These are phyloP conservation scores for Crenichthys baileyi DNA, from an alignment of 2,797 vertebrate species.

Conservation along the genomic window DNA sequence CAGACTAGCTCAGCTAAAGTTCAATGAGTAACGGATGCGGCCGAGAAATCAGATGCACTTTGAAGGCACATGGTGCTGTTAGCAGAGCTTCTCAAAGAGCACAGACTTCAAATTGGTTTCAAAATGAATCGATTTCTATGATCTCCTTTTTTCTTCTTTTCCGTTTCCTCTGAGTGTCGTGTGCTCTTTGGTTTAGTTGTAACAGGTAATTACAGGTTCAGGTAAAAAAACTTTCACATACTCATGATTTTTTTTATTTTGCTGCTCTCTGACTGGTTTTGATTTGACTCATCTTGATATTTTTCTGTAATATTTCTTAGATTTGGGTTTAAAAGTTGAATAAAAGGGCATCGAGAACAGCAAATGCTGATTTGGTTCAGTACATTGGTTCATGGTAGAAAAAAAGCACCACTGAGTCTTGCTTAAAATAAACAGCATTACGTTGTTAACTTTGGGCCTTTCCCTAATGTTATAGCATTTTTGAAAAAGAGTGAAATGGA, in stretches of 20 bases:
- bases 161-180: too few species aligned
- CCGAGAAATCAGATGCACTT: background rate
- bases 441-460: background rate
- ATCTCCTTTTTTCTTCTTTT: too few species aligned
- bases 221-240: background rate
- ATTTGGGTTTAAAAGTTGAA: background rate
- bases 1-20: background rate
- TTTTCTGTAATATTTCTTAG: background rate
- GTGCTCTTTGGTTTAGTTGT: background rate
- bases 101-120: too few species aligned
- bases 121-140: too few species aligned
- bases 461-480: background rate
- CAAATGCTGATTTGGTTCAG: background rate
- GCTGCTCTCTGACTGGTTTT: background rate
- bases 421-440: background rate
- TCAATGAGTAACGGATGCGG: background rate
- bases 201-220: background rate
- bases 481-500: background rate
- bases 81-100: too few species aligned
- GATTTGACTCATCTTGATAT: background rate
- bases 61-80: too few species aligned
- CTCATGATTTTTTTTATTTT: background rate
- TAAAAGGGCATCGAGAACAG: background rate
- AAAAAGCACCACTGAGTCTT: background rate
- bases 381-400: background rate